Conservation (phyloP, 2,888 invertebrate genomes). For the Bursaphelenchus okinawaensis region DNA sequence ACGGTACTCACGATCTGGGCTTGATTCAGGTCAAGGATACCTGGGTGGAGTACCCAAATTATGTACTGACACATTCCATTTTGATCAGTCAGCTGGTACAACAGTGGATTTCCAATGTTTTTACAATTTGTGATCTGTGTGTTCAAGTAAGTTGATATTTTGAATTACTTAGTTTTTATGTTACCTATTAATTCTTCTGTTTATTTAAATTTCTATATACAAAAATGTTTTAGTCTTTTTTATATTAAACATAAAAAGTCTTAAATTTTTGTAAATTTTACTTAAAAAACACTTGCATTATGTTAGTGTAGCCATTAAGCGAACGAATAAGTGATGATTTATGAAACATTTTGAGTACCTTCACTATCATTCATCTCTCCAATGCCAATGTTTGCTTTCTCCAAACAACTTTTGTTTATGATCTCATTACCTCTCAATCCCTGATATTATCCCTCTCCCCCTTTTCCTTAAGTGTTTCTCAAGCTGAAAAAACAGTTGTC, state of each 20-base stretch:
- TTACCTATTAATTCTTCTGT: too few species aligned
- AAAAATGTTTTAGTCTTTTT: too few species aligned
- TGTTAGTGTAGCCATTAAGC: too few species aligned
- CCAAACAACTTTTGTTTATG: background rate
- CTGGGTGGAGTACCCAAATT: conserved; percentile 38
- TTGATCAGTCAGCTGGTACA: conserved; percentile 29
- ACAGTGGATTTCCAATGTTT: conserved; percentile 34
- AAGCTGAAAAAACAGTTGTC: background rate
- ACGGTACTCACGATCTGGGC: conserved; percentile 28
- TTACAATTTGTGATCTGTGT: conserved; percentile 32
- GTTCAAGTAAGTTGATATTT: conserved; percentile 31
- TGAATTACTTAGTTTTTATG: too few species aligned
- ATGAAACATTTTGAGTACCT: too few species aligned
- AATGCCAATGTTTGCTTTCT: background rate
- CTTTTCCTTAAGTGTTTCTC: background rate
- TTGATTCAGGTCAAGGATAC: conserved; percentile 31
- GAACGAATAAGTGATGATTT: too few species aligned
- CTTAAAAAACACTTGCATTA: too few species aligned
- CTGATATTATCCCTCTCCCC: background rate
- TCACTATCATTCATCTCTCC: background rate
- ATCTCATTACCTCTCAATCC: background rate
- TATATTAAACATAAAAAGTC: too few species aligned
- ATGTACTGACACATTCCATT: conserved; percentile 30
- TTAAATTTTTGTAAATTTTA: too few species aligned
- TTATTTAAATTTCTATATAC: too few species aligned